Conservation (phyloP, 2,113 vertebrate species). For the Sylvilagus bachmani region DNA sequence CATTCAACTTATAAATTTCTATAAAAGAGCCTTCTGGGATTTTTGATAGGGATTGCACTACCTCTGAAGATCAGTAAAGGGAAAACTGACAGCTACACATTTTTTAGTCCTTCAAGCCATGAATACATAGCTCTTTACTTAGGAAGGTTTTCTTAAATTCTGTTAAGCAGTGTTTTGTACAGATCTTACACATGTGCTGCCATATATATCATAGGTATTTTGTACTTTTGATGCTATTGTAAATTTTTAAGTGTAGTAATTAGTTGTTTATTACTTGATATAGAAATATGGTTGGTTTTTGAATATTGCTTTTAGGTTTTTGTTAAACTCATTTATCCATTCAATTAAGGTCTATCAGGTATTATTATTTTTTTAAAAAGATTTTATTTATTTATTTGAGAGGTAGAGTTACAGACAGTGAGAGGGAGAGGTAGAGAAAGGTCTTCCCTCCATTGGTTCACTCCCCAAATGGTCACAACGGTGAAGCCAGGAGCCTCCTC, state of each 20-base stretch:
- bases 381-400: not conserved
- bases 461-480: too few species aligned
- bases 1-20: not conserved
- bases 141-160: not conserved
- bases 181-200: not conserved
- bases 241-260: not conserved
- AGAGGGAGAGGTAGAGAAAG: too few species aligned
- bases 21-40: not conserved
- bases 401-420: too few species aligned
- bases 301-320: conserved; percentile 19
- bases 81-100: not conserved
- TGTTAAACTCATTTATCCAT: not conserved
- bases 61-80: not conserved
- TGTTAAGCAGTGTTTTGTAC: not conserved
- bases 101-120: not conserved
- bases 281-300: conserved; percentile 13
- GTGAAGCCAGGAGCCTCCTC: too few species aligned
- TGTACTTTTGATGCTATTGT: not conserved
- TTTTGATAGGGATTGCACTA: not conserved
- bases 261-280: not conserved
- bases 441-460: too few species aligned
- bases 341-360: not conserved
- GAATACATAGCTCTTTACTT: not conserved
- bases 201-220: not conserved
- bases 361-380: not conserved